These are phyloP conservation scores for Climacteris rufus DNA, from an alignment of 2,113 vertebrate species.

Conservation along the genomic window DNA sequence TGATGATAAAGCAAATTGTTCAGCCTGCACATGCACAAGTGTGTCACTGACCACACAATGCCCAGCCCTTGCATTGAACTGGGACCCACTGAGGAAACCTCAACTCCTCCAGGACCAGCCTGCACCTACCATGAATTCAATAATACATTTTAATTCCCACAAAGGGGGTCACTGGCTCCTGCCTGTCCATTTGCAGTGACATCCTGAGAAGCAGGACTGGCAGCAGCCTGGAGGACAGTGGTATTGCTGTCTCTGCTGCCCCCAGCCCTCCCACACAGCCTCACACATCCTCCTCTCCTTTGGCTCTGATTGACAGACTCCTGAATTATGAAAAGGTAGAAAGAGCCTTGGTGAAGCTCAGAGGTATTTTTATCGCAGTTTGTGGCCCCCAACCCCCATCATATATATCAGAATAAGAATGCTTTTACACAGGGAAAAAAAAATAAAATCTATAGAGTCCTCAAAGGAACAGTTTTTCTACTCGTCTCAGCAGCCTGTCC, in stretches of 20 bases:
- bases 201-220: background rate
- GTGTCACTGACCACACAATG: background rate
- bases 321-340: slow-evolving; percentile 58
- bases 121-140: background rate
- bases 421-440: slow-evolving; percentile 8
- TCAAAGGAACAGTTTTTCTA: slow-evolving; percentile 54
- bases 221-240: background rate
- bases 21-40: background rate
- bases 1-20: background rate
- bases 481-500: slow-evolving; percentile 48
- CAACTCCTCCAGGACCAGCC: background rate
- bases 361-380: background rate
- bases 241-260: background rate
- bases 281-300: background rate
- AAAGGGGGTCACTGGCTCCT: background rate
- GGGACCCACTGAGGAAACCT: background rate
- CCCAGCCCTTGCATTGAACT: background rate
- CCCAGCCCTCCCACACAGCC: background rate
- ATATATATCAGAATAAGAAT: slow-evolving; percentile 11
- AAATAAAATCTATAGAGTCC: slow-evolving; percentile 52
- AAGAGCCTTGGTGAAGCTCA: slow-evolving; percentile 34
- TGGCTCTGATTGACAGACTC: slow-evolving; percentile 35
- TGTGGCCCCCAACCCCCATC: background rate
- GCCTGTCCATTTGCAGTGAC: background rate
- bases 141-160: background rate